These are phyloP conservation scores for Aromia moschata DNA, from an alignment of 2,888 invertebrate genomes.

Conservation along the genomic window DNA sequence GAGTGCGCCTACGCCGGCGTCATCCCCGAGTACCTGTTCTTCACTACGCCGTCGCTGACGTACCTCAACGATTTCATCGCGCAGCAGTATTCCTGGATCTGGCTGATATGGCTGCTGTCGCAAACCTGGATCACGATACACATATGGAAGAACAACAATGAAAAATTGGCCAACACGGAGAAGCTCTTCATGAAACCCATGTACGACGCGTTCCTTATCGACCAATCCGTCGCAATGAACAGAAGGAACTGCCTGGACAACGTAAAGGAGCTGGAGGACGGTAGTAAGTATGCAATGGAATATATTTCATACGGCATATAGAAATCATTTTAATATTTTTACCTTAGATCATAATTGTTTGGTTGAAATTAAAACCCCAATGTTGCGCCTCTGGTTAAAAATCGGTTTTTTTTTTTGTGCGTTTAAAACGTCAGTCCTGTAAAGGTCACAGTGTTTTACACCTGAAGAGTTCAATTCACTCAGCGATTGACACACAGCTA, in stretches of 20 bases:
- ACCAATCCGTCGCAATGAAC: conserved; percentile 86
- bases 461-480: no score
- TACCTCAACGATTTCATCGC: conserved; percentile 67
- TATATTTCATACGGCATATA: neutral
- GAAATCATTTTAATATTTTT: no score
- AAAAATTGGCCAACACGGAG: conserved; percentile 85
- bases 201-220: conserved; percentile 84
- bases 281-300: neutral
- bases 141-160: conserved; percentile 85
- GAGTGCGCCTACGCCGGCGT: conserved; percentile 77
- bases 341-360: no score
- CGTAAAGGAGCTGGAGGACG: no score
- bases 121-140: conserved; percentile 89
- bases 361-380: no score
- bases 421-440: no score
- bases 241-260: conserved; percentile 66
- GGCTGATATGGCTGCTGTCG: conserved; percentile 82
- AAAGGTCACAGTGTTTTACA: no score
- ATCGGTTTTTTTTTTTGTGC: no score
- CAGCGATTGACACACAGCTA: no score
- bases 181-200: conserved; percentile 85
- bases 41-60: conserved; percentile 70
- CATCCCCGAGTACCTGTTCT: conserved; percentile 89
- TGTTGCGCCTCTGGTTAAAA: no score
- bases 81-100: conserved; percentile 77